phyloP scores from a whole-genome alignment of 2,113 vertebrate genomes.

The Maccullochella peelii region DNA sequence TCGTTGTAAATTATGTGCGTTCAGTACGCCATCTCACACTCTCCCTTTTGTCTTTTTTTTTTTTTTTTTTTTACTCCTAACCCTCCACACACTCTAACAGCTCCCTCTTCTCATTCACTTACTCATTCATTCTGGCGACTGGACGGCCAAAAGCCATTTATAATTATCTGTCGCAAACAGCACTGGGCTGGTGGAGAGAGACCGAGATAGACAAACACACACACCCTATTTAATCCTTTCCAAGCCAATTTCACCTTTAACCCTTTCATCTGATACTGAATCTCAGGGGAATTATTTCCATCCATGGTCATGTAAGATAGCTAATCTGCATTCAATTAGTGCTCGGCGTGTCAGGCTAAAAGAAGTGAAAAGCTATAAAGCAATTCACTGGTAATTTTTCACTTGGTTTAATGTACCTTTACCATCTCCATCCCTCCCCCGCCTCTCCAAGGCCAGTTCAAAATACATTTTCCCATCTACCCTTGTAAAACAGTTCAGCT shows the following conservation, averaged over 20 bases:
- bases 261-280: constrained; percentile 16
- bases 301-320: not conserved
- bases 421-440: not conserved
- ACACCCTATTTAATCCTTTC: constrained; percentile 3
- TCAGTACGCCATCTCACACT: constrained; percentile 40
- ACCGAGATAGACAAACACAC: not conserved
- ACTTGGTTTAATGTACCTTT: not conserved
- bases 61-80: too few species aligned
- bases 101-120: constrained; percentile 45
- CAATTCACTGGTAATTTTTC: constrained; percentile 17
- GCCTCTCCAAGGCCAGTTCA: not conserved
- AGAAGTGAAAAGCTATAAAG: not conserved
- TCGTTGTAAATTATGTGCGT: constrained; percentile 77
- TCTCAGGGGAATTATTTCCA: not conserved
- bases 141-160: constrained; percentile 69
- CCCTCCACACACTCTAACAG: too few species aligned
- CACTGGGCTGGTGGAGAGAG: not conserved
- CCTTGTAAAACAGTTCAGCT: not conserved
- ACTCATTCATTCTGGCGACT: constrained; percentile 58
- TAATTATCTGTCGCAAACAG: constrained; percentile 72
- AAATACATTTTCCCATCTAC: not conserved
- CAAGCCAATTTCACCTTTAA: constrained; percentile 54
- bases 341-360: not conserved
- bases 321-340: constrained; percentile 24
- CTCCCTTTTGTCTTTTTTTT: constrained; percentile 46